Base-by-base conservation (phyloP, 2,797 vertebrate genomes). In the Acrossocheilus fasciatus region DNA sequence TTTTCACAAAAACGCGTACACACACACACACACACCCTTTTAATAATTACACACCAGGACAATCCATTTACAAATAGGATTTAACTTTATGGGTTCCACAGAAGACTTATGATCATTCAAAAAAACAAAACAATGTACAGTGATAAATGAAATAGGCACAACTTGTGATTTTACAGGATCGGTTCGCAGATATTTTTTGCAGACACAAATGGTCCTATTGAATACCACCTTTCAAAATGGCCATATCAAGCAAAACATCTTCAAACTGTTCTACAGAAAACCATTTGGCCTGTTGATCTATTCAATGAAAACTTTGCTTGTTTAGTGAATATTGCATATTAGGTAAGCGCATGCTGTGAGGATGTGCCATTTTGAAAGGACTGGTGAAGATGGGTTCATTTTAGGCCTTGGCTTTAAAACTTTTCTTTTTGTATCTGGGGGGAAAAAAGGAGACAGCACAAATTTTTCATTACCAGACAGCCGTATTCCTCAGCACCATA, bases 31-130 rank as follows among this genome's bases (percentile, higher is more conserved):
- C 12, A 15, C 64, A 9, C 23, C 7, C 18, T 2, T 3, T 6
- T 23, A 74, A 36, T 39, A 88, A 86, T 64, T 26, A 88, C 18
- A 90, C 85, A 62, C 18, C n/a, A 36, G 39, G 73, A 91, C 90
- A 91, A 89, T 90, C 89, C 69, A 87, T 94, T 91, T 93, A 95
- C 93, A 95, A 93, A 94, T 92, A 91, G 85, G 89, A 89, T 91
- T 91, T 89, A 92, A 93, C 90, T 89, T 89, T 89, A 91, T 84
- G 81, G 88, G 62, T 84, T 86, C 78, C 88, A 91, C 90, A 87
- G 66, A 88, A 88, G 88, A 82, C 80, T 81, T 64, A 80, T 78
- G 81, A 88, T 88, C 81, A 88, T 83, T 83, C n/a, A 86, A 89
- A 87, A 82, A 87, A 84, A 41, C 0, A 86, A 83, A 85, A 84